Conservation (phyloP, 2,888 invertebrate species). For the Ischnura elegans region DNA sequence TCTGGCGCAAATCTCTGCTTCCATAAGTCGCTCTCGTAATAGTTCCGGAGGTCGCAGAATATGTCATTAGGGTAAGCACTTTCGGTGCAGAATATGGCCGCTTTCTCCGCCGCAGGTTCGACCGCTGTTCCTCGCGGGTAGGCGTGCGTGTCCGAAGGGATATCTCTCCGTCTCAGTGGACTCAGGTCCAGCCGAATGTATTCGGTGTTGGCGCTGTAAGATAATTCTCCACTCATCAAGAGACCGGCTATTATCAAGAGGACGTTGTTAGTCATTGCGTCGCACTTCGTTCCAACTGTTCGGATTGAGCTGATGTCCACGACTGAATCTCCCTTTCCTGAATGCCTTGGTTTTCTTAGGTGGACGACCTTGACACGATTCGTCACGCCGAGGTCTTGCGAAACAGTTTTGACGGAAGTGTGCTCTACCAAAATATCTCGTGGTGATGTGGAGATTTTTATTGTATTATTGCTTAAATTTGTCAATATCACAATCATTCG, state of each 20-base stretch:
- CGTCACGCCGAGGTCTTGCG: too few species aligned
- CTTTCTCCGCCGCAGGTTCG: neutral
- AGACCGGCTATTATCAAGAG: neutral
- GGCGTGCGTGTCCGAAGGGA: neutral
- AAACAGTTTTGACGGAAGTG: too few species aligned
- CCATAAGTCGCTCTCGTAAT: neutral
- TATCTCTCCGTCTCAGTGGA: neutral
- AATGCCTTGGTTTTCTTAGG: too few species aligned
- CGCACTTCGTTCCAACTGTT: too few species aligned
- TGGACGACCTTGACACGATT: too few species aligned
- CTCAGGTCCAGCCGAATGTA: neutral
- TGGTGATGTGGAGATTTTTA: too few species aligned
- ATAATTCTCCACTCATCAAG: neutral
- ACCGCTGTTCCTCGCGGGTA: neutral
- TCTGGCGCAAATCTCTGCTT: neutral
- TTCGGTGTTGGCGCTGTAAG: neutral
- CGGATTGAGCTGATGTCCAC: too few species aligned
- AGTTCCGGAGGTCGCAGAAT: neutral
- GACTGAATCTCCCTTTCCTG: too few species aligned
- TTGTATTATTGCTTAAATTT: too few species aligned
- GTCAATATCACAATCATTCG: too few species aligned
- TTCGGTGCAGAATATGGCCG: neutral
- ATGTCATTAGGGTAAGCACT: neutral
- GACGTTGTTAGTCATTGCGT: neutral
- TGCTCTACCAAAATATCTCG: too few species aligned